Base-by-base conservation (phyloP, 23 tunicate species). In the Oikopleura dioica region DNA sequence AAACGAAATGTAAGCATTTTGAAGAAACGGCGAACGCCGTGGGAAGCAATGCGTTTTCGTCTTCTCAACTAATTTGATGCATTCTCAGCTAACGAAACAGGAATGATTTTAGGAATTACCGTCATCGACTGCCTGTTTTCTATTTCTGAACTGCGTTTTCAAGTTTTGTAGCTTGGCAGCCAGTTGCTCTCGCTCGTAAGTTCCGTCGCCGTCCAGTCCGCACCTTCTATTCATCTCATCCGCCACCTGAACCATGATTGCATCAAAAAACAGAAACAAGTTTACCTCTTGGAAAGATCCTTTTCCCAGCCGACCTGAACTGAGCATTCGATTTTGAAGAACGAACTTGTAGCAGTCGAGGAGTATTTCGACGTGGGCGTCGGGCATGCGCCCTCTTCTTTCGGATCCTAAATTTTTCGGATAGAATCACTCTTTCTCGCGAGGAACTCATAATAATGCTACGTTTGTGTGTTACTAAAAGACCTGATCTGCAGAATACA, bases 181-280 rank as follows among this genome's bases (percentile, higher is more conserved):
- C 26, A 63, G 33, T 63, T 63, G 72, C 26, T 63, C 72, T 2
- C 72, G 29, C 26, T 63, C 72, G 33, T 63, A 63, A 28, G 5
- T 12, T 2, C 26, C 26, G 33, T 63, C 72, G 16, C 26, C 72
- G 29, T 23, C 5, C 72, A 63, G 16, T 63, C 26, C 26, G 33
- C 72, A 63, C 72, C 72, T 24, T 63, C 26, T 63, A 28, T 63
- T 63, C 72, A 63, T 63, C 33, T 63, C 72, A 63, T 63, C 72
- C 16, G 72, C 72, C 16, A 63, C 72, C n/a, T n/a, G n/a, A n/a
- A n/a, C n/a, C n/a, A n/a, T n/a, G n/a, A n/a, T n/a, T n/a, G n/a
- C n/a, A n/a, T n/a, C n/a, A n/a, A n/a, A n/a, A n/a, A n/a, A n/a
- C n/a, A n/a, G n/a, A n/a, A n/a, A n/a, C n/a, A n/a, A n/a, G n/a